phyloP scores from a whole-genome alignment of 2,113 vertebrate genomes.

The Anoura caudifer region DNA sequence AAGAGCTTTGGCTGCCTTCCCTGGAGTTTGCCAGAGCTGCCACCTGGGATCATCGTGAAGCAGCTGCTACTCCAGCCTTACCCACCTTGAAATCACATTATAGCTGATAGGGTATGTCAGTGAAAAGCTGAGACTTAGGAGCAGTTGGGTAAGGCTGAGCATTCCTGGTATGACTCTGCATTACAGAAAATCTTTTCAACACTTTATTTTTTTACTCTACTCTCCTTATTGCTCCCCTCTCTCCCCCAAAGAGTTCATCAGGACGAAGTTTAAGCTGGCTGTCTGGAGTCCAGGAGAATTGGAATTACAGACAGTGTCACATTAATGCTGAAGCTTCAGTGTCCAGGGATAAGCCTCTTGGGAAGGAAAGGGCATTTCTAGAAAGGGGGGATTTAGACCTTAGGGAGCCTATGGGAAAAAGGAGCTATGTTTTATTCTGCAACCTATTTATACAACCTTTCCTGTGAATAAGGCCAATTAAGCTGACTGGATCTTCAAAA shows the following conservation, averaged over 20 bases:
- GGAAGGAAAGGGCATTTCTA: not conserved
- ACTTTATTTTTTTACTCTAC: not conserved
- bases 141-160: not conserved
- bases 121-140: not conserved
- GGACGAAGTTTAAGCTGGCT: not conserved
- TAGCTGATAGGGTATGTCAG: not conserved
- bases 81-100: not conserved
- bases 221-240: rapidly evolving
- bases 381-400: not conserved
- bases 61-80: not conserved
- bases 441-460: not conserved
- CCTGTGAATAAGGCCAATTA: not conserved
- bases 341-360: not conserved
- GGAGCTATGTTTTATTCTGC: not conserved
- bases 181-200: not conserved
- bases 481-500: conserved; percentile 25
- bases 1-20: not conserved
- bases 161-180: not conserved
- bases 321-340: not conserved
- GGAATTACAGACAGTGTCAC: not conserved
- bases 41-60: not conserved
- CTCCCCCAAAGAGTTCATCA: not conserved
- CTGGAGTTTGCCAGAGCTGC: not conserved
- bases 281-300: not conserved
- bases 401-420: not conserved